These are phyloP conservation scores for Hoplias malabaricus DNA, from an alignment of 2,113 vertebrate species.

Conservation along the genomic window DNA sequence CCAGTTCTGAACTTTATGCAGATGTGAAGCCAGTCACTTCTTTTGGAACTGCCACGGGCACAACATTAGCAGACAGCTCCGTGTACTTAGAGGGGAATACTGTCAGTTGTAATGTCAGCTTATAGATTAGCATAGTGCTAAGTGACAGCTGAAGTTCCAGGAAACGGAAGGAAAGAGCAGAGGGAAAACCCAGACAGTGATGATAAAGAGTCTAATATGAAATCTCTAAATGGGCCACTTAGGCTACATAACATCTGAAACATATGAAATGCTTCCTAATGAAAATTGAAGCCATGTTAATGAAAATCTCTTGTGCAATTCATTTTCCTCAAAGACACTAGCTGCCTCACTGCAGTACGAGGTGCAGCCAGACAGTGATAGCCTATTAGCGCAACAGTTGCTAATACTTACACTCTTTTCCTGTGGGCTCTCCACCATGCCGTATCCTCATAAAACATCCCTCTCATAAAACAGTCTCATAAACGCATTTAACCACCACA, in stretches of 20 bases:
- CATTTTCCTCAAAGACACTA: neutral
- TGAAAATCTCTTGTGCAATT: neutral
- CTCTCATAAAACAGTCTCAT: slow-evolving; percentile 29
- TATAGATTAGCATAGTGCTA: too few relatives aligned
- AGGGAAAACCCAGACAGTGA: neutral
- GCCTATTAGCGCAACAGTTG: neutral
- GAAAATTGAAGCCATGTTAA: neutral
- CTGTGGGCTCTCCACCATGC: neutral
- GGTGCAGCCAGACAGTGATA: neutral
- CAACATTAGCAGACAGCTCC: too few relatives aligned
- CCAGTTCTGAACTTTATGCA: too few relatives aligned
- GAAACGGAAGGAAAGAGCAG: neutral
- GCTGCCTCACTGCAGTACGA: neutral
- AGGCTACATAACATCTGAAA: neutral
- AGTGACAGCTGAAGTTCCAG: too few relatives aligned
- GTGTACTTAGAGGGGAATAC: too few relatives aligned
- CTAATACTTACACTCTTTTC: slow-evolving; percentile 5
- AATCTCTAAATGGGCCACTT: neutral
- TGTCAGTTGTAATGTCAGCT: too few relatives aligned
- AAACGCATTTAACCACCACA: slow-evolving; percentile 34
- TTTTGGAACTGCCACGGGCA: too few relatives aligned
- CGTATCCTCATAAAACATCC: slow-evolving; percentile 25
- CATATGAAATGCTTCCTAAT: neutral
- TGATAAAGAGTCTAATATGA: neutral
- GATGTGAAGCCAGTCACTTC: too few relatives aligned